phyloP scores from a whole-genome alignment of 2,113 vertebrate species.

The Naja naja region DNA sequence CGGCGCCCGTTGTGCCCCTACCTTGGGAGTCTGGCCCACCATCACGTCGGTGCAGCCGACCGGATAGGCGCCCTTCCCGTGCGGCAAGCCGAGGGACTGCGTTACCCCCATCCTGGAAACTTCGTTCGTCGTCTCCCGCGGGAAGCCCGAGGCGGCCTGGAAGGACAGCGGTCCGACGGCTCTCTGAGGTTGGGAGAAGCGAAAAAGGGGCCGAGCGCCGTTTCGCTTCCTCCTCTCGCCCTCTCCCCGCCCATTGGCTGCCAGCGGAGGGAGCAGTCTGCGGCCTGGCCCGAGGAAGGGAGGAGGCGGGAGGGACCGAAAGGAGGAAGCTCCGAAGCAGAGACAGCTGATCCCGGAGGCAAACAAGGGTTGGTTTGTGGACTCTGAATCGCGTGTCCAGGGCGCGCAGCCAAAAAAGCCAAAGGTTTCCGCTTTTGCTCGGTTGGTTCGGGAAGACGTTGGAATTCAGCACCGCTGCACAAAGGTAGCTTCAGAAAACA shows the following conservation, averaged over 20 bases:
- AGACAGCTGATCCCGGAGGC: rapidly evolving
- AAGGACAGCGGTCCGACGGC: neutral
- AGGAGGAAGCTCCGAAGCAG: neutral
- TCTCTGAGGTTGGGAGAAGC: neutral
- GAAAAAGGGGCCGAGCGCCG: rapidly evolving
- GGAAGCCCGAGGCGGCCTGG: rapidly evolving
- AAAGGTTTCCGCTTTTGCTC: neutral
- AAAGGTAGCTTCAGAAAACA: neutral
- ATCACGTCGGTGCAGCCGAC: constrained; percentile 75
- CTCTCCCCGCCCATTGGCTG: neutral
- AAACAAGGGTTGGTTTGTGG: neutral
- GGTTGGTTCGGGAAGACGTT: neutral
- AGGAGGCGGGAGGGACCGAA: neutral
- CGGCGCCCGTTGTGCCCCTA: constrained; percentile 11
- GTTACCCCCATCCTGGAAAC: constrained; percentile 56
- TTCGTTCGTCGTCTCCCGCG: neutral
- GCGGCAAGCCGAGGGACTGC: constrained; percentile 61
- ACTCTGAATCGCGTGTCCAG: neutral
- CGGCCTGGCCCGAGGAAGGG: neutral
- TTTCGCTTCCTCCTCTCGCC: constrained; percentile 15
- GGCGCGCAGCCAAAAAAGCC: neutral
- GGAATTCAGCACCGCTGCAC: neutral
- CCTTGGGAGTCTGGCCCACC: constrained; percentile 66
- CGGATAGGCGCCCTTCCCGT: constrained; percentile 49
- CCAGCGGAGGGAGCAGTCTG: too few relatives aligned